Conservation (phyloP, 1,140 invertebrate species). For the Bombus sibiricus region DNA sequence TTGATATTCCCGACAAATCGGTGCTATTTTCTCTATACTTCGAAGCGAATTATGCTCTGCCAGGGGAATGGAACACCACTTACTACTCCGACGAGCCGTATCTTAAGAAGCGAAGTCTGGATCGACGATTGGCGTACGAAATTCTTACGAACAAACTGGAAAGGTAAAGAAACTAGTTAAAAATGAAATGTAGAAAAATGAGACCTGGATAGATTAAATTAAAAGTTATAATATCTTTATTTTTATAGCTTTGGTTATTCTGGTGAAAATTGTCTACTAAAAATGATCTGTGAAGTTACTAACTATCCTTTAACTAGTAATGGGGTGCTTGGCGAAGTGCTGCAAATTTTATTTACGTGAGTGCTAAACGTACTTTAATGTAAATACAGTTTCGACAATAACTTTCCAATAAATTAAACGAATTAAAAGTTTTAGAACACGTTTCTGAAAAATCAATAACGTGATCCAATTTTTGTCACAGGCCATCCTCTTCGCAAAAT, state of each 20-base stretch:
- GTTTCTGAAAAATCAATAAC: neutral
- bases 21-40: constrained; percentile 79
- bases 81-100: constrained; percentile 61
- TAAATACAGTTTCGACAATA: neutral
- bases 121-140: constrained; percentile 74
- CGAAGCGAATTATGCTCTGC: constrained; percentile 80
- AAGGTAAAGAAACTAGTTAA: constrained; percentile 60
- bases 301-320: constrained; percentile 75
- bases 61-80: constrained; percentile 64
- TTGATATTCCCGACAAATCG: constrained; percentile 78
- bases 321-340: constrained; percentile 79
- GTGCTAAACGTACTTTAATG: constrained; percentile 31
- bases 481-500: constrained; percentile 79
- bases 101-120: constrained; percentile 67
- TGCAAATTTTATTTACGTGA: constrained; percentile 81
- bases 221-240: constrained; percentile 1
- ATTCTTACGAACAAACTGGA: constrained; percentile 75
- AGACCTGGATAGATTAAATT: neutral
- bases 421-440: too few relatives aligned
- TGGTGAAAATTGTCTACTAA: constrained; percentile 76
- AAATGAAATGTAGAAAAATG: neutral
- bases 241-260: constrained; percentile 74
- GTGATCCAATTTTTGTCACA: constrained; percentile 66
- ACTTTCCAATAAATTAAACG: neutral
- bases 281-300: constrained; percentile 78